Percentiles rank a stretch among this genome's conserved stretches.
Conservation (phyloP, 2,113 vertebrate genomes). For the Penelope pileata region DNA sequence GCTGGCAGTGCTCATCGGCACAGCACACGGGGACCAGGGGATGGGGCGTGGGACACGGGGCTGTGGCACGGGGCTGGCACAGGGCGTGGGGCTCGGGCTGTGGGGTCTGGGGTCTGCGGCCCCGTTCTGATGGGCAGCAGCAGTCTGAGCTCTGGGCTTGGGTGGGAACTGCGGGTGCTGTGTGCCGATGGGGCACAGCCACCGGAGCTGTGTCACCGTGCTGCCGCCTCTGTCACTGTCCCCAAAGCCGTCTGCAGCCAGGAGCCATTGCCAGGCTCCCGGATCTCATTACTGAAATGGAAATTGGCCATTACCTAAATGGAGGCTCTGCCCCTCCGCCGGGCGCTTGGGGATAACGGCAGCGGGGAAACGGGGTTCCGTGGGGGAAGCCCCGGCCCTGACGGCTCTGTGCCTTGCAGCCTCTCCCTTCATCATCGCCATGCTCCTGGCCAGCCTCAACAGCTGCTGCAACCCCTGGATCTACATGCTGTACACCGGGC, state of each 20-base stretch:
- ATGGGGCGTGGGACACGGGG: accelerated
- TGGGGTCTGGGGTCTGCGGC: background rate
- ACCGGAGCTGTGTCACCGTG: accelerated
- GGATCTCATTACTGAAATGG: accelerated
- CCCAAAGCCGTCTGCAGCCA: accelerated
- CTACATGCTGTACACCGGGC: constrained; percentile 93
- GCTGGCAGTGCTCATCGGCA: accelerated
- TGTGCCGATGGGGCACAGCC: background rate
- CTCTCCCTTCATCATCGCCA: constrained; percentile 89
- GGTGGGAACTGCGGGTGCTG: background rate
- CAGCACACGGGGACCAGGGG: background rate
- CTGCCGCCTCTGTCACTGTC: background rate
- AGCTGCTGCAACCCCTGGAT: constrained; percentile 98
- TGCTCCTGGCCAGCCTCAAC: constrained; percentile 93
- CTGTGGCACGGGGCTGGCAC: background rate
- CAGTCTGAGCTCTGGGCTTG: accelerated
- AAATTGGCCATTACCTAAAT: background rate
- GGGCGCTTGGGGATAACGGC: background rate
- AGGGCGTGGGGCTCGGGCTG: background rate
- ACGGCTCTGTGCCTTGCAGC: constrained; percentile 68
- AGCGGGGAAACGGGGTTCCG: accelerated
- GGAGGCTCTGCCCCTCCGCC: background rate
- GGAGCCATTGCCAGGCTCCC: background rate
- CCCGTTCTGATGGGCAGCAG: background rate
- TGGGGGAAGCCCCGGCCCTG: background rate